Percentiles rank a stretch among this genome's conserved stretches.
Conservation (phyloP, 1,140 invertebrate species). For the Lepidurus apus region DNA sequence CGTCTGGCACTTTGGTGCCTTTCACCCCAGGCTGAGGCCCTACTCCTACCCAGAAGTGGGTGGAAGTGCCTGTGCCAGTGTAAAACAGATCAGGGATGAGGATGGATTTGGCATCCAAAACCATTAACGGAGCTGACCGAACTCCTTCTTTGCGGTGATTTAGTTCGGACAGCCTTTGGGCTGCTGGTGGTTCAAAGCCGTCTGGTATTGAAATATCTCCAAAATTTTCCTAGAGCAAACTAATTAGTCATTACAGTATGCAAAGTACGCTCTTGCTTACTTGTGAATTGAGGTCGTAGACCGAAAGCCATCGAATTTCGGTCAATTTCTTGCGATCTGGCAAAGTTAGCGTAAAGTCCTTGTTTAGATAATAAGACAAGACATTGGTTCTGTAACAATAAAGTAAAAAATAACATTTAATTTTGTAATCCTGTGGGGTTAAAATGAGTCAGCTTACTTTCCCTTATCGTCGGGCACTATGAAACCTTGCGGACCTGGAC, state of each 20-base stretch:
- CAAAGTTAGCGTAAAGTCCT: constrained; percentile 72
- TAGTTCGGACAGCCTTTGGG: constrained; percentile 64
- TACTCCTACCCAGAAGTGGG: constrained; percentile 81
- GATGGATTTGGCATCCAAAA: constrained; percentile 76
- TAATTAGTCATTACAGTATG: constrained; percentile 21
- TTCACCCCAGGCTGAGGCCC: constrained; percentile 76
- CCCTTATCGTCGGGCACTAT: constrained; percentile 82
- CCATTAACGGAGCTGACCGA: constrained; percentile 63
- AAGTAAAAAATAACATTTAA: constrained; percentile 26
- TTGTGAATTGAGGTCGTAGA: constrained; percentile 79
- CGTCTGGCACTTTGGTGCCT: constrained; percentile 77
- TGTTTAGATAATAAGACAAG: constrained; percentile 75
- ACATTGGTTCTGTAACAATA: constrained; percentile 69
- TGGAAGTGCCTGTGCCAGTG: constrained; percentile 60
- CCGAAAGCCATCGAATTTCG: constrained; percentile 82
- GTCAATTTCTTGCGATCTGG: constrained; percentile 81
- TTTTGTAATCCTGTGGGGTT: background rate
- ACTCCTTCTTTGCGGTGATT: constrained; percentile 61
- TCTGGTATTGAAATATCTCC: constrained; percentile 86
- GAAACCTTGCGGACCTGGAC: constrained; percentile 82
- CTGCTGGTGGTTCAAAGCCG: constrained; percentile 78
- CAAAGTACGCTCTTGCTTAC: constrained; percentile 42
- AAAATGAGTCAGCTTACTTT: constrained; percentile 51
- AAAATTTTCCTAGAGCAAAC: constrained; percentile 63
- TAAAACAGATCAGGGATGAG: constrained; percentile 68